A percentile compares a stretch with the other conserved stretches of the same genome.
Evolutionary conservation across 64 coral and sea anemone genomes (phyloP).

Genomic region (Montipora foliosa): DNA sequence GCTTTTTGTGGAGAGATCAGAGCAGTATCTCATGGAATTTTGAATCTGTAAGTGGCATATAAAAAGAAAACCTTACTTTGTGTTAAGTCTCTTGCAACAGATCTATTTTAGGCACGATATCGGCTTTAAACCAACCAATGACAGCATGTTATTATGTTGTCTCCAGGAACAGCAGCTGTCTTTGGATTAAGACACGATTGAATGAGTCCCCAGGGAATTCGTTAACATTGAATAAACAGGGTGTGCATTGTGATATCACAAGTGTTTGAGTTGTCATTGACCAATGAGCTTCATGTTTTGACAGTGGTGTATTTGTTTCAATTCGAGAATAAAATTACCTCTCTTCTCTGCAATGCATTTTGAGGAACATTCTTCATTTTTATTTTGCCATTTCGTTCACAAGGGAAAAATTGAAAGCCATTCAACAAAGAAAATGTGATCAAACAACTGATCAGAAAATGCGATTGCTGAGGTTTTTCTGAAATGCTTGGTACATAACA

Average conservation of each 20-base stretch:
- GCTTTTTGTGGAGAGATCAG: neutral
- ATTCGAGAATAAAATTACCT: neutral
- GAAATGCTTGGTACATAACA: too few species aligned
- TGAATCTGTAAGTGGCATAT: neutral
- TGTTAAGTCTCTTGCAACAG: neutral
- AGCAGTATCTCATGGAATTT: conserved; percentile 12
- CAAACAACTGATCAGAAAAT: too few species aligned
- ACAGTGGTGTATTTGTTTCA: neutral
- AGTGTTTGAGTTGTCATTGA: neutral
- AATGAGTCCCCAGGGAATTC: neutral
- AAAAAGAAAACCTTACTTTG: conserved; percentile 23
- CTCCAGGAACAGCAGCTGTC: conserved; percentile 70
- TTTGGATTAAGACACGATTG: neutral
- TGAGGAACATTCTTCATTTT: too few species aligned
- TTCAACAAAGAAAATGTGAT: too few species aligned
- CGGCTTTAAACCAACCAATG: conserved; percentile 49
- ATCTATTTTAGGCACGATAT: neutral
- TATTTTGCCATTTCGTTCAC: too few species aligned
- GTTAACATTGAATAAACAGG: neutral
- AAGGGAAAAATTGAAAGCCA: too few species aligned
- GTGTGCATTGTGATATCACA: conserved; percentile 18
- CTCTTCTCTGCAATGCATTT: too few species aligned
- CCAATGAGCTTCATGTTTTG: neutral
- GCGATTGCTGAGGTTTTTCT: too few species aligned
- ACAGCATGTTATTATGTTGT: neutral